Conservation (phyloP, 2,113 vertebrate genomes). For the Rhea pennata region DNA sequence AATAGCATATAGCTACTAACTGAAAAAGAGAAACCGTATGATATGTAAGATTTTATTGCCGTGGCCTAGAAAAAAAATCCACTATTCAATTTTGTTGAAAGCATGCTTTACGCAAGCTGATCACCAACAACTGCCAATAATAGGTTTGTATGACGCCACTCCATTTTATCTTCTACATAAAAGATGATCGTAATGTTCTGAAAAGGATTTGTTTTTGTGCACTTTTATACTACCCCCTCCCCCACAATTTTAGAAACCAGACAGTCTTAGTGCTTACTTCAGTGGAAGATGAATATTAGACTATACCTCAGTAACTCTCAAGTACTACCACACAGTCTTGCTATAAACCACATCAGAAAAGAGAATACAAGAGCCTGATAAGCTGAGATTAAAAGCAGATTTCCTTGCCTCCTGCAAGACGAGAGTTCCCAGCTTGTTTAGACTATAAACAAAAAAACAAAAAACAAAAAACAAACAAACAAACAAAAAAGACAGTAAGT, state of each 20-base stretch:
- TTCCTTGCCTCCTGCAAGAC: background rate
- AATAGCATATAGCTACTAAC: background rate
- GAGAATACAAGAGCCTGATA: background rate
- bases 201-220: background rate
- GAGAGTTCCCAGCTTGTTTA: background rate
- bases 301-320: background rate
- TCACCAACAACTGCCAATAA: background rate
- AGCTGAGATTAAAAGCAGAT: background rate
- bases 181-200: background rate
- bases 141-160: background rate
- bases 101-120: background rate
- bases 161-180: background rate
- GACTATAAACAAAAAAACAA: background rate
- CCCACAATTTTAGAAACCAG: background rate
- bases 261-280: background rate
- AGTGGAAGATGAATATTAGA: background rate
- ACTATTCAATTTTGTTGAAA: background rate
- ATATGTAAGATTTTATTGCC: background rate
- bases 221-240: background rate
- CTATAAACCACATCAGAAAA: background rate
- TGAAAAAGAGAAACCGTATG: background rate
- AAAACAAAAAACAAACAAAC: background rate
- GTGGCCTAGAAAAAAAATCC: background rate
- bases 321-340: background rate
- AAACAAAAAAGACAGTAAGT: background rate